Conservation (phyloP, 2,113 vertebrate genomes). For the Gasterosteus aculeatus region DNA sequence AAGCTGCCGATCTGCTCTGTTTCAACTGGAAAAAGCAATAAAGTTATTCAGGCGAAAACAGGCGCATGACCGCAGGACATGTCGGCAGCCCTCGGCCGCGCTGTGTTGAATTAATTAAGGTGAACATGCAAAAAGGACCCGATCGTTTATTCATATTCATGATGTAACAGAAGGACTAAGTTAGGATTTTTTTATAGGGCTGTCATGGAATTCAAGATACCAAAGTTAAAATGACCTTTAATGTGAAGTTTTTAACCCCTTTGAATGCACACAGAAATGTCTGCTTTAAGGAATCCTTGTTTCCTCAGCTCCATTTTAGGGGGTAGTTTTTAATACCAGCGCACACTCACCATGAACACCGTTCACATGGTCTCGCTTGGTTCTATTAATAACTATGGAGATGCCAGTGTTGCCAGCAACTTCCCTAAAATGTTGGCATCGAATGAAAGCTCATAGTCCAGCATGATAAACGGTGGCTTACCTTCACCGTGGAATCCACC, state of each 20-base stretch:
- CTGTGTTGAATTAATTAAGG: neutral
- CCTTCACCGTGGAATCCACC: neutral
- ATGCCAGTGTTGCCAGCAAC: conserved; percentile 12
- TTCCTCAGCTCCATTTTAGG: conserved; percentile 2
- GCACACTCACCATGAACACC: conserved; percentile 4
- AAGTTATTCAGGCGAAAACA: conserved; percentile 34
- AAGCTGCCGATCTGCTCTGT: conserved; percentile 24
- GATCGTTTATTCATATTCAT: conserved; percentile 24
- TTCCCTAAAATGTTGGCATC: neutral
- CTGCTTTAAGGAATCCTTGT: neutral
- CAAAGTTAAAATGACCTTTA: conserved; percentile 10
- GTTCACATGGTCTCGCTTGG: neutral
- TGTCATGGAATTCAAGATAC: neutral
- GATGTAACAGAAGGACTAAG: neutral
- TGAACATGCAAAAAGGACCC: conserved; percentile 17
- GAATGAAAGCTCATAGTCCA: conserved; percentile 4
- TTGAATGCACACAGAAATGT: neutral
- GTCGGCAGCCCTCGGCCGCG: neutral
- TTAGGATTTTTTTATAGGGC: neutral
- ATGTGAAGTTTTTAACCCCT: conserved; percentile 41
- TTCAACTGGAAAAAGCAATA: neutral
- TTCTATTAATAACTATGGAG: conserved; percentile 16
- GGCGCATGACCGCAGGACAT: neutral
- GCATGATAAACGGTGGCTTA: neutral
- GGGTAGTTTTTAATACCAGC: neutral